phyloP scores from a whole-genome alignment of 2,113 vertebrate species.

The Bolborhynchus lineola region DNA sequence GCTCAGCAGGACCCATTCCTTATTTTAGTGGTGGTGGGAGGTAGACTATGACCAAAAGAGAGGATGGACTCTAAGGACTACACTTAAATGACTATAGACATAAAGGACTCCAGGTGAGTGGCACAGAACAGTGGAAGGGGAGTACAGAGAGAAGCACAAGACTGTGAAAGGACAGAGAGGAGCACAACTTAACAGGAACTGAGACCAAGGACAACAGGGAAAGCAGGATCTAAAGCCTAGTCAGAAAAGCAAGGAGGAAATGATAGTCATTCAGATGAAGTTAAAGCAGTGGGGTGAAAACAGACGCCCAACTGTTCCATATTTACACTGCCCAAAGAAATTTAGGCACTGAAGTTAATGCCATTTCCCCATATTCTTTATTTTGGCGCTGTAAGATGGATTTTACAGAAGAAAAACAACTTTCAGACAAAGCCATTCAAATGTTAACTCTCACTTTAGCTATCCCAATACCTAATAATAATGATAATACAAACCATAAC shows the following conservation, averaged over 20 bases:
- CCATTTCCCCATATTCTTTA: neutral
- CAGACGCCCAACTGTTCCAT: fast-evolving
- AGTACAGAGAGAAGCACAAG: neutral
- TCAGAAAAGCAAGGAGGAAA: neutral
- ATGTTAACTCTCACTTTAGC: neutral
- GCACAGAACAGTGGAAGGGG: neutral
- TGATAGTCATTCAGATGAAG: neutral
- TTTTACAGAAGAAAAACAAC: neutral
- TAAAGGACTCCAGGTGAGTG: neutral
- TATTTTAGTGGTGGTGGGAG: neutral
- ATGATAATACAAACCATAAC: neutral
- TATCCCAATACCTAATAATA: neutral
- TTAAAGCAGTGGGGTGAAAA: neutral
- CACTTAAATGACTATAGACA: neutral
- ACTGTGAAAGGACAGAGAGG: neutral
- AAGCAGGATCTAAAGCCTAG: neutral
- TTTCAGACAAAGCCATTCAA: neutral
- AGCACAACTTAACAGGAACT: neutral
- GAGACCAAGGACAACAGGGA: neutral
- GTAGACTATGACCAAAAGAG: neutral
- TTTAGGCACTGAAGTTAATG: neutral
- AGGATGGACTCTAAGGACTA: neutral
- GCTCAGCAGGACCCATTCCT: neutral
- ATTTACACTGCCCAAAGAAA: neutral
- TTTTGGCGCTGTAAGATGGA: neutral